Percentiles rank a stretch among this genome's conserved stretches.
phyloP scores from a whole-genome alignment of 2,888 invertebrate genomes.

The Agrotis ipsilon region DNA sequence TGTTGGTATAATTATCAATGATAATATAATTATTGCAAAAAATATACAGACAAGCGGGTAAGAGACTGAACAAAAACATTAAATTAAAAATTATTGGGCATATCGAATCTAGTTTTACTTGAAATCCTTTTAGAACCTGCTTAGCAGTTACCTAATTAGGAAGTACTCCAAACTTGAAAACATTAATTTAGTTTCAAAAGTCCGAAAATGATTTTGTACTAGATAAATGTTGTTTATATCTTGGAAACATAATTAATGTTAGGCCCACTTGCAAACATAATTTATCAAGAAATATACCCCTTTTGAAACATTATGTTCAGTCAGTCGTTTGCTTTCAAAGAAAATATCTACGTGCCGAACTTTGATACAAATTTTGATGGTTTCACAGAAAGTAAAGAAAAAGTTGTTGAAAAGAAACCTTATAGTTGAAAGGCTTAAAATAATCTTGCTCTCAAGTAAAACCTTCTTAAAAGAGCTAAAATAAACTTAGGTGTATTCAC shows the following conservation, averaged over 20 bases:
- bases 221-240: neutral
- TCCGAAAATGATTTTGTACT: neutral
- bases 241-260: constrained; percentile 1
- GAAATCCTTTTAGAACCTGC: neutral
- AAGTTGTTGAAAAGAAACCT: constrained; percentile 12
- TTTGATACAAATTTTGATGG: constrained; percentile 17
- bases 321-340: constrained; percentile 8
- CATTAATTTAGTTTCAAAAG: constrained; percentile 13
- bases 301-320: constrained; percentile 12
- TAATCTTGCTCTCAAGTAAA: constrained; percentile 12
- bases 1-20: constrained; percentile 4
- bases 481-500: constrained; percentile 13
- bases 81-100: neutral
- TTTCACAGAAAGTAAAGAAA: constrained; percentile 15
- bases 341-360: constrained; percentile 22
- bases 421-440: constrained; percentile 16
- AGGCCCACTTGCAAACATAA: constrained; percentile 12
- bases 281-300: constrained; percentile 9
- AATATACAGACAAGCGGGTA: too few relatives aligned
- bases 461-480: neutral
- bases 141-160: neutral
- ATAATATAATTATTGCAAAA: neutral
- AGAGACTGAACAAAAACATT: too few relatives aligned
- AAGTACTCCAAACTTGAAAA: neutral
- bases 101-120: neutral